Conservation (phyloP, 92 coral and sea anemone species). For the Umimayanthus kanabou region DNA sequence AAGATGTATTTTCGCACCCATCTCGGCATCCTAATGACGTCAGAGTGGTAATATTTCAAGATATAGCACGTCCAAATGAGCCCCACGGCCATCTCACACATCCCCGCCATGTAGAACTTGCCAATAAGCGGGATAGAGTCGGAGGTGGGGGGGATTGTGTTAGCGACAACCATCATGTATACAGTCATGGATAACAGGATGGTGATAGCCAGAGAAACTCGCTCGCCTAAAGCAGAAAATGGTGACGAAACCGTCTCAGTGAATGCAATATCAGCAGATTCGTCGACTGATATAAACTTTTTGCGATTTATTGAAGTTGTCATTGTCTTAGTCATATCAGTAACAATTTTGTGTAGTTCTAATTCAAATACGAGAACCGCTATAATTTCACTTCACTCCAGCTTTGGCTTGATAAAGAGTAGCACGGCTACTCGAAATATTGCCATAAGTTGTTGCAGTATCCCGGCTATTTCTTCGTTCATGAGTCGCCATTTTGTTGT, state of each 20-base stretch:
- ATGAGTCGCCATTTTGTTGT: background rate
- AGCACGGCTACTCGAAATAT: too few species aligned
- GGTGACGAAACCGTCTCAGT: background rate
- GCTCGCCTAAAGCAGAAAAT: constrained; percentile 74
- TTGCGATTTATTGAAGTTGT: too few species aligned
- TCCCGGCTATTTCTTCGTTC: background rate
- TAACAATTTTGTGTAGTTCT: too few species aligned
- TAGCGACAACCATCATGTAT: constrained; percentile 92
- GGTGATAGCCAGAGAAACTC: constrained; percentile 92
- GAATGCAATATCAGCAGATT: background rate
- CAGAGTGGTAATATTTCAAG: constrained; percentile 90
- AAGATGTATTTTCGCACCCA: constrained; percentile 89
- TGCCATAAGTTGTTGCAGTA: too few species aligned
- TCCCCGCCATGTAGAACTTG: constrained; percentile 98
- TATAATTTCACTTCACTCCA: too few species aligned
- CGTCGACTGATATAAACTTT: background rate
- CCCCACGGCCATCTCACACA: constrained; percentile 97
- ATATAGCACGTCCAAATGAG: constrained; percentile 95
- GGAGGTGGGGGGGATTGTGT: constrained; percentile 95
- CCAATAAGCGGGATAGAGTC: constrained; percentile 92
- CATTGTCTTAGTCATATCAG: too few species aligned
- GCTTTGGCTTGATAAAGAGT: too few species aligned
- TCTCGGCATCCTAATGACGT: constrained; percentile 86
- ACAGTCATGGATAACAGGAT: constrained; percentile 98
- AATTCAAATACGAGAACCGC: too few species aligned